Conservation (phyloP, 2,888 invertebrate genomes). For the Hypselothyrea guttata region DNA sequence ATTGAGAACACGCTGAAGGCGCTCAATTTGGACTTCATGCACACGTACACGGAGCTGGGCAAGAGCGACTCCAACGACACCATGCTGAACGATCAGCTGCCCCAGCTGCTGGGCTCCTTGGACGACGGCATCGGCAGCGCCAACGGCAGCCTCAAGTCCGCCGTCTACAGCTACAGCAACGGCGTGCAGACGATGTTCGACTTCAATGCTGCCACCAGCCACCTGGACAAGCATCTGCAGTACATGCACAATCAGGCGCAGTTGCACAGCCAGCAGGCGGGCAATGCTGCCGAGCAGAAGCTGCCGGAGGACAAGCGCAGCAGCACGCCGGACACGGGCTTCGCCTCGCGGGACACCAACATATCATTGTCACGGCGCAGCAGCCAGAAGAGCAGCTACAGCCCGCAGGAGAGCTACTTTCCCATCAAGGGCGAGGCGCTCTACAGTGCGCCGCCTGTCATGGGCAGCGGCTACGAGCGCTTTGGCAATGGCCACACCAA, state of each 20-base stretch:
- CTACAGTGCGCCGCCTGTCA: slow-evolving; percentile 61
- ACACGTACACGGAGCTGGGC: slow-evolving; percentile 82
- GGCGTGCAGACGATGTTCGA: slow-evolving; percentile 80
- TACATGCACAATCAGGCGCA: slow-evolving; percentile 76
- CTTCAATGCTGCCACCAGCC: slow-evolving; percentile 80
- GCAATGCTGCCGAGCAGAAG: slow-evolving; percentile 57
- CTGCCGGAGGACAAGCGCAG: slow-evolving; percentile 81
- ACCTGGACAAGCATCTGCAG: slow-evolving; percentile 81
- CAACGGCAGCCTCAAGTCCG: slow-evolving; percentile 79
- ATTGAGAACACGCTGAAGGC: slow-evolving; percentile 82
- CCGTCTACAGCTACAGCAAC: slow-evolving; percentile 79
- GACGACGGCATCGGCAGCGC: slow-evolving; percentile 81
- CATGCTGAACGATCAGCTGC: slow-evolving; percentile 80
- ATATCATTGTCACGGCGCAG: slow-evolving; percentile 82
- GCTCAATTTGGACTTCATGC: slow-evolving; percentile 82
- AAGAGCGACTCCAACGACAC: slow-evolving; percentile 83
- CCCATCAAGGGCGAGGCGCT: slow-evolving; percentile 59
- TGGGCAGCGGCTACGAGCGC: slow-evolving; percentile 67
- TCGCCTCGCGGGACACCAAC: slow-evolving; percentile 82
- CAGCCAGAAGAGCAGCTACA: slow-evolving; percentile 82
- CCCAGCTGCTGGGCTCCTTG: slow-evolving; percentile 76
- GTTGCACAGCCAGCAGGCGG: slow-evolving; percentile 45
- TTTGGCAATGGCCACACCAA: slow-evolving; percentile 63
- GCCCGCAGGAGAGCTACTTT: slow-evolving; percentile 80
- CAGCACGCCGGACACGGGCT: slow-evolving; percentile 82